A percentile compares a stretch with the other conserved stretches of the same genome.
Conservation (phyloP, 2,888 invertebrate species). For the Hydrotaea diabolus region DNA sequence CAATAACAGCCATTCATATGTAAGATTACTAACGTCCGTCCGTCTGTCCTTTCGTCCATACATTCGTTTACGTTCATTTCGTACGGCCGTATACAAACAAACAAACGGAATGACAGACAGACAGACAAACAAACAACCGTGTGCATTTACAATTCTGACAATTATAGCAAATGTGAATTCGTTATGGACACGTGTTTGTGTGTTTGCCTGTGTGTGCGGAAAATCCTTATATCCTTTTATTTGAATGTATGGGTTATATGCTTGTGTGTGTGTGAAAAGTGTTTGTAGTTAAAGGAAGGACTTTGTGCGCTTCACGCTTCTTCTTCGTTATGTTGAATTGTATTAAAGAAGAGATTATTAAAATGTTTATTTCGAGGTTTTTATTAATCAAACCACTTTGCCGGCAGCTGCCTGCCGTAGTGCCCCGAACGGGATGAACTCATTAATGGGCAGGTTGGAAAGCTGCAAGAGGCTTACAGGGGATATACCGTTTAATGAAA, state of each 20-base stretch:
- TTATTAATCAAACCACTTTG: conserved; percentile 58
- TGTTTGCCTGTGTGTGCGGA: neutral
- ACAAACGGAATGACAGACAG: conserved; percentile 61
- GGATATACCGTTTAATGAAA: neutral
- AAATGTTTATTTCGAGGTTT: conserved; percentile 61
- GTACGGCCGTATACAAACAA: conserved; percentile 52
- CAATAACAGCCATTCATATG: conserved; percentile 32
- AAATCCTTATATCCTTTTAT: conserved; percentile 4
- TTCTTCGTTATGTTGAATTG: conserved; percentile 22
- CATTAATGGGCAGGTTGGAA: conserved; percentile 44
- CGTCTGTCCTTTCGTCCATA: neutral
- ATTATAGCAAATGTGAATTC: conserved; percentile 65
- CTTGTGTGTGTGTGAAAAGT: neutral
- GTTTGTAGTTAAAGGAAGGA: conserved; percentile 7
- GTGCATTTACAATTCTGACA: conserved; percentile 36
- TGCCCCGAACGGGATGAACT: conserved; percentile 17
- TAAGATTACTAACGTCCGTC: neutral
- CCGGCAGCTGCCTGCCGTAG: neutral
- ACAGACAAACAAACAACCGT: neutral
- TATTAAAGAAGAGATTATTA: conserved; percentile 51
- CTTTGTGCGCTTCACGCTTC: neutral
- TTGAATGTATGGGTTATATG: conserved; percentile 2
- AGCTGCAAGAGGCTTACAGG: conserved; percentile 41
- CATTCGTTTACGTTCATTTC: conserved; percentile 6
- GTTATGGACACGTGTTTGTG: conserved; percentile 69